These are phyloP conservation scores for Rhinopomastus cyanomelas DNA, from an alignment of 2,113 vertebrate species.

Conservation along the genomic window DNA sequence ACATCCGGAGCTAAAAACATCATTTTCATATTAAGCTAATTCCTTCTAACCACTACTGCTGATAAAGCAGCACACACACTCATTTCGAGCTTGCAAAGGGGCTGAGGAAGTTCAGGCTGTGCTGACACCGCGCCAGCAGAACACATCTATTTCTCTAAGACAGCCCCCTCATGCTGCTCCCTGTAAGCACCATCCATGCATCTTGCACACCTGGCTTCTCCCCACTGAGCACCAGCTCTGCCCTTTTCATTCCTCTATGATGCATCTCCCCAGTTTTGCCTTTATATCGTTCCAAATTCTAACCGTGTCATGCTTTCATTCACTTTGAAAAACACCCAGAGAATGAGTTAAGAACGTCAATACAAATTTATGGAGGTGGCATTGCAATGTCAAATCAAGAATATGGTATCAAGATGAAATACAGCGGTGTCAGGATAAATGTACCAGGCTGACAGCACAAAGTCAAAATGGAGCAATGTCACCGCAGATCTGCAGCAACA, in stretches of 20 bases:
- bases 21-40: background rate
- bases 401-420: slow-evolving; percentile 52
- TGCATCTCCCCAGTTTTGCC: background rate
- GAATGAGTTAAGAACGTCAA: slow-evolving; percentile 35
- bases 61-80: background rate
- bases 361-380: slow-evolving; percentile 59
- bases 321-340: slow-evolving; percentile 25
- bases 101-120: background rate
- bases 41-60: background rate
- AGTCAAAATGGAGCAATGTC: slow-evolving; percentile 51
- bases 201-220: background rate
- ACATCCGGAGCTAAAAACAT: background rate
- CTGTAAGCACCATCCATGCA: background rate
- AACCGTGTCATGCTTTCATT: slow-evolving; percentile 34
- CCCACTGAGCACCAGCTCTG: background rate
- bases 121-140: background rate
- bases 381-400: slow-evolving; percentile 62
- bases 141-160: background rate
- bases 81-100: background rate
- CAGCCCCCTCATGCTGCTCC: background rate
- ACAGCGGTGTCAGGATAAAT: slow-evolving; percentile 51
- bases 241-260: background rate
- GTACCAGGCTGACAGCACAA: slow-evolving; percentile 43
- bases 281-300: background rate
- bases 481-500: slow-evolving; percentile 40